A percentile compares a stretch with the other conserved stretches of the same genome.
Conservation (phyloP, 2,797 vertebrate species). For the Dicrostonyx torquatus region DNA sequence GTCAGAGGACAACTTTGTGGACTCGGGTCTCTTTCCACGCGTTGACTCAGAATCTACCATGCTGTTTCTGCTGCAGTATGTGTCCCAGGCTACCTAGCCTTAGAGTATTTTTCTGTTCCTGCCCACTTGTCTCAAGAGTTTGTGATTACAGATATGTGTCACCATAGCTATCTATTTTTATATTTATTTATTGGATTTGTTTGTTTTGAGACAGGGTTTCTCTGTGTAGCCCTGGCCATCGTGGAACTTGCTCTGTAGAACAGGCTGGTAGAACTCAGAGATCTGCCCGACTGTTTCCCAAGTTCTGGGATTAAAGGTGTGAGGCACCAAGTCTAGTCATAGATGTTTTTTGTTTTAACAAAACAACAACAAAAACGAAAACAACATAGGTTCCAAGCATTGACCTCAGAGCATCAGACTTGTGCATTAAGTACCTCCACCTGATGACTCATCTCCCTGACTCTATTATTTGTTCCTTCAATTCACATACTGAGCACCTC, state of each 20-base stretch:
- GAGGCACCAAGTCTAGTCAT: too few relatives aligned
- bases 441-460: not conserved
- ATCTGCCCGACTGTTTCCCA: not conserved
- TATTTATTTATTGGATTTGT: not conserved
- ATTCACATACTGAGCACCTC: not conserved
- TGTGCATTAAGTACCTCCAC: not conserved
- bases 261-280: not conserved
- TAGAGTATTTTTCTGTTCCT: not conserved
- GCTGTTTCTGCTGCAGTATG: not conserved
- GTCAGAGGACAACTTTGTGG: not conserved
- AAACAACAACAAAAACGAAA: not conserved
- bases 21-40: not conserved
- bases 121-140: not conserved
- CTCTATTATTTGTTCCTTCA: not conserved
- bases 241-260: not conserved
- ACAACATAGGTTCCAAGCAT: not conserved
- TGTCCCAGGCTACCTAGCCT: not conserved
- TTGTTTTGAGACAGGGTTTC: not conserved
- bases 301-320: not conserved
- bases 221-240: not conserved
- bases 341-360: not conserved
- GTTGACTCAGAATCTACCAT: not conserved
- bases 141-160: not conserved
- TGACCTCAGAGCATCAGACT: not conserved
- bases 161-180: not conserved